A percentile compares a stretch with the other conserved stretches of the same genome.
phyloP scores from a whole-genome alignment of 2,113 vertebrate genomes.

The Corythaixoides concolor region DNA sequence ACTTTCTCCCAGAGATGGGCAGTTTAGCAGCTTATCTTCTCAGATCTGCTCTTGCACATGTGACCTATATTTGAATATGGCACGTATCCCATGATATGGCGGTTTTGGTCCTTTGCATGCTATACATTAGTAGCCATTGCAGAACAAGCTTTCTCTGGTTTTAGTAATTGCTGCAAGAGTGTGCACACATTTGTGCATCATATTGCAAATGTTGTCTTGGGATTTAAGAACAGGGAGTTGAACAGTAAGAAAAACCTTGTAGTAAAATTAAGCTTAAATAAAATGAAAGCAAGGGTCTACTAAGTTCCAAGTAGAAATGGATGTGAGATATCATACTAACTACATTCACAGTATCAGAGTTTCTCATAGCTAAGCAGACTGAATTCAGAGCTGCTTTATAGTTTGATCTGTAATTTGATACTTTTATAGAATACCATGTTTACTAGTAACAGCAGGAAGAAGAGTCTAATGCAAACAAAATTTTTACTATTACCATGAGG shows the following conservation, averaged over 20 bases:
- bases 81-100: neutral
- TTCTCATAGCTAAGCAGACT: neutral
- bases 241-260: neutral
- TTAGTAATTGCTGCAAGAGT: neutral
- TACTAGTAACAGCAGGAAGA: neutral
- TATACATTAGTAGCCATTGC: neutral
- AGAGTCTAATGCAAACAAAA: neutral
- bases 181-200: neutral
- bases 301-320: neutral
- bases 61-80: neutral
- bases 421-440: neutral
- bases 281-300: neutral
- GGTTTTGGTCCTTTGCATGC: neutral
- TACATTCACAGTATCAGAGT: neutral
- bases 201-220: neutral
- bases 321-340: neutral
- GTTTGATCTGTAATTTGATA: neutral
- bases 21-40: constrained; percentile 13
- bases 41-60: neutral
- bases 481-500: neutral
- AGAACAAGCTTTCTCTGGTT: rapidly evolving
- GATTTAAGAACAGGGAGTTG: neutral
- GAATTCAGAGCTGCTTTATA: neutral
- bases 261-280: neutral
- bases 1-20: neutral